Evolutionary conservation across 2,888 invertebrate species (phyloP).

Genomic region (Tholera decimalis): DNA sequence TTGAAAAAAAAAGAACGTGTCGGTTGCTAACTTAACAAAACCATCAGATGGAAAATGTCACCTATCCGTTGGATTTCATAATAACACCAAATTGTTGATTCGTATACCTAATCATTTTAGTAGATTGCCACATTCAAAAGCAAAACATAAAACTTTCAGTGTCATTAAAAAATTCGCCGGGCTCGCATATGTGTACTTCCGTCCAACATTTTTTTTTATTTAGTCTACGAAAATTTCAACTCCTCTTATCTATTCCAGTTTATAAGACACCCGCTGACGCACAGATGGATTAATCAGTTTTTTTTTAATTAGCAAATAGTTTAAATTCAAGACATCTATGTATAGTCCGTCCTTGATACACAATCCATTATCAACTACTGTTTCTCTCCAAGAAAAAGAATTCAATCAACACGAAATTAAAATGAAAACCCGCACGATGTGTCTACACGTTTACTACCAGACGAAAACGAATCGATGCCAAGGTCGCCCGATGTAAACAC

Average conservation of each 20-base stretch:
- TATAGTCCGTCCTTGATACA: slow-evolving; percentile 32
- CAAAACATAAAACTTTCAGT: background rate
- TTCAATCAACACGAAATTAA: slow-evolving; percentile 37
- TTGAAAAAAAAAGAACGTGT: slow-evolving; percentile 9
- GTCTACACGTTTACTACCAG: slow-evolving; percentile 66
- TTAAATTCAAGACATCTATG: no score
- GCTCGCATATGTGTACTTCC: no score
- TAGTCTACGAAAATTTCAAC: no score
- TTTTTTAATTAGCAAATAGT: no score
- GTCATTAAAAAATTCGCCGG: no score
- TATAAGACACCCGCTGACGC: no score
- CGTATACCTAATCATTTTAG: background rate
- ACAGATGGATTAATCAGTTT: no score
- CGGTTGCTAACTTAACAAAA: background rate
- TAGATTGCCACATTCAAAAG: no score
- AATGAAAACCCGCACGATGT: slow-evolving; percentile 53
- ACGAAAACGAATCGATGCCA: slow-evolving; percentile 76
- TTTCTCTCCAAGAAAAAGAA: slow-evolving; percentile 21
- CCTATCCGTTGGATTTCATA: background rate
- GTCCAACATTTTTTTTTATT: no score
- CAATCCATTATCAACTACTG: slow-evolving; percentile 32
- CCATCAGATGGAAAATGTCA: background rate
- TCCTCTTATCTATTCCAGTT: no score
- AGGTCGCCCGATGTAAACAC: slow-evolving; percentile 71
- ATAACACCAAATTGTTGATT: background rate